phyloP scores from a whole-genome alignment of 2,113 vertebrate species.

The Merops nubicus region DNA sequence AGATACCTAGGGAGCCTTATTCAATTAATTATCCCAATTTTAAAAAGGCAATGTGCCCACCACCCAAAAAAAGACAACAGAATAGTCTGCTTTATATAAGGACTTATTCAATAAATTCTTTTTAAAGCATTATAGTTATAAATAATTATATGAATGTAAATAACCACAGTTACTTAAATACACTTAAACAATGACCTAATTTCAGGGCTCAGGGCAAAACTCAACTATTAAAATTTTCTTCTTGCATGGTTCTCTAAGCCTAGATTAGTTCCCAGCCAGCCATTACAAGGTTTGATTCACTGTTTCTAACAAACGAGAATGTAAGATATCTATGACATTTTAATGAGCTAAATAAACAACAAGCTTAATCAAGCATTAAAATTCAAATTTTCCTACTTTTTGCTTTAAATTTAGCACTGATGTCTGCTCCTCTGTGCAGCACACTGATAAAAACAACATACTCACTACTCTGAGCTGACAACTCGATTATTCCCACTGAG shows the following conservation, averaged over 20 bases:
- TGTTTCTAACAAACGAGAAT: neutral
- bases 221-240: neutral
- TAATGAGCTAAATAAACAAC: neutral
- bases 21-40: neutral
- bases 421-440: neutral
- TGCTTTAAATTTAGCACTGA: slow-evolving; percentile 30
- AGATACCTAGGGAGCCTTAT: neutral
- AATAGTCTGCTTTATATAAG: neutral
- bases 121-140: neutral
- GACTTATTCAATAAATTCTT: neutral
- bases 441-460: slow-evolving; percentile 14
- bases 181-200: neutral
- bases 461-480: slow-evolving; percentile 21
- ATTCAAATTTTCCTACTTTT: slow-evolving; percentile 21
- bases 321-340: neutral
- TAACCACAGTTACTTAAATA: neutral
- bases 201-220: neutral
- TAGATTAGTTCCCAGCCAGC: neutral
- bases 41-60: neutral
- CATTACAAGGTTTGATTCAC: neutral
- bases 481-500: slow-evolving; percentile 34
- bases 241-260: neutral
- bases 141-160: neutral
- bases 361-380: neutral
- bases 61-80: neutral